Evolutionary conservation across 2,888 invertebrate genomes (phyloP).

Genomic region (Luperina testacea): DNA sequence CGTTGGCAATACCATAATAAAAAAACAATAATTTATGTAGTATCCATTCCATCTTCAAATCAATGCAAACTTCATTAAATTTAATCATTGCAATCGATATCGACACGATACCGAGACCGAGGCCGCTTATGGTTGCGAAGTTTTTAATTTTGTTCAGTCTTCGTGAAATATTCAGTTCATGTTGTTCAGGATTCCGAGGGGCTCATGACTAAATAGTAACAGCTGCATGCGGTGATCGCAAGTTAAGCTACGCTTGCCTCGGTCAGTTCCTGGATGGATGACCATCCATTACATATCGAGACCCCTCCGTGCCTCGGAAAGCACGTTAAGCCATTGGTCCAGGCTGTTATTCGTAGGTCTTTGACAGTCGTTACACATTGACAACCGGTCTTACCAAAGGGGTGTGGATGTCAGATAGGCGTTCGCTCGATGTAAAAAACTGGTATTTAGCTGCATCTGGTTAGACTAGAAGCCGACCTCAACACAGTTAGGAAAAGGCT

Average conservation of each 20-base stretch:
- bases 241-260: too few relatives aligned
- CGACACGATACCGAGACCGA: slow-evolving; percentile 43
- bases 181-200: not conserved
- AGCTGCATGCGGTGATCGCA: too few relatives aligned
- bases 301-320: not conserved
- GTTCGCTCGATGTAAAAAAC: not conserved
- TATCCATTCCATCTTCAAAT: slow-evolving; percentile 17
- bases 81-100: slow-evolving; percentile 45
- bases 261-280: too few relatives aligned
- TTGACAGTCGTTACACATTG: not conserved
- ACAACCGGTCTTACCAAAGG: not conserved
- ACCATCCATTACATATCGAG: not conserved
- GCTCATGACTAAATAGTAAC: not conserved
- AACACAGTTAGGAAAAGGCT: not conserved
- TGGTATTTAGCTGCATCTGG: not conserved
- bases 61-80: slow-evolving; percentile 5
- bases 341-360: not conserved
- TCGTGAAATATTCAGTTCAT: not conserved
- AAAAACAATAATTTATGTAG: slow-evolving; percentile 19
- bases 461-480: not conserved
- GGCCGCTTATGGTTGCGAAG: slow-evolving; percentile 10
- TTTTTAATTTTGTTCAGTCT: not conserved
- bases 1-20: slow-evolving; percentile 29
- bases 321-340: not conserved
- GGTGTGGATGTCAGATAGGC: not conserved